Percentiles rank a stretch among this genome's conserved stretches.
Conservation (phyloP, 2,797 vertebrate species). For the Paguma larvata region DNA sequence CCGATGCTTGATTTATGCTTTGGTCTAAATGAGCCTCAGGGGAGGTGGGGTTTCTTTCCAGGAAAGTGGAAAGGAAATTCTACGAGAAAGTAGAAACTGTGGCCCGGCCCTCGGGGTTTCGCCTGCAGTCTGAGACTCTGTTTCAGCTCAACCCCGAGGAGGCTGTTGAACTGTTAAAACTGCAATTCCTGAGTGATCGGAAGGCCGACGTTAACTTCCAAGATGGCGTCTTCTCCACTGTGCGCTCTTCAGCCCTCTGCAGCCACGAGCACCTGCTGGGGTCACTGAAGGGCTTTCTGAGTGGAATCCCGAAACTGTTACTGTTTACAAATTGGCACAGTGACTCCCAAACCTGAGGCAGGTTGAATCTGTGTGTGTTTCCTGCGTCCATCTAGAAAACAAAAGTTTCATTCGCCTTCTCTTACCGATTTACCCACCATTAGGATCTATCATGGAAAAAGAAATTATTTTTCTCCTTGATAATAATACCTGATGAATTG, state of each 20-base stretch:
- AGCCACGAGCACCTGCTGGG: neutral
- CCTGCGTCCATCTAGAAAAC: slow-evolving; percentile 1
- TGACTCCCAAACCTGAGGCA: neutral
- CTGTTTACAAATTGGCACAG: neutral
- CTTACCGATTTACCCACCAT: neutral
- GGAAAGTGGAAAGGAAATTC: neutral
- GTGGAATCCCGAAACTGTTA: neutral
- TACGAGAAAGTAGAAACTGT: neutral
- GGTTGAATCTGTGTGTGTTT: neutral
- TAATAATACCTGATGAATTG: neutral
- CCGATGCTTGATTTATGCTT: neutral
- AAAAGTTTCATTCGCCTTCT: neutral
- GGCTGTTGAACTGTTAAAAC: neutral
- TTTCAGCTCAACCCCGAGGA: neutral
- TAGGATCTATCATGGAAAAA: neutral
- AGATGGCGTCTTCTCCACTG: neutral
- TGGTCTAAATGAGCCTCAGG: neutral
- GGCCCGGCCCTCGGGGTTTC: neutral
- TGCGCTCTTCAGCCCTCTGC: neutral
- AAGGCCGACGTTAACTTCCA: too few species aligned
- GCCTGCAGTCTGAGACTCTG: too few species aligned
- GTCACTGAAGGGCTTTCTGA: neutral
- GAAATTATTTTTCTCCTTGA: neutral
- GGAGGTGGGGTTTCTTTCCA: neutral
- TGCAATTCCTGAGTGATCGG: neutral